Evolutionary conservation across 2,113 vertebrate species (phyloP).

Genomic region (Sphaerodactylus townsendi): DNA sequence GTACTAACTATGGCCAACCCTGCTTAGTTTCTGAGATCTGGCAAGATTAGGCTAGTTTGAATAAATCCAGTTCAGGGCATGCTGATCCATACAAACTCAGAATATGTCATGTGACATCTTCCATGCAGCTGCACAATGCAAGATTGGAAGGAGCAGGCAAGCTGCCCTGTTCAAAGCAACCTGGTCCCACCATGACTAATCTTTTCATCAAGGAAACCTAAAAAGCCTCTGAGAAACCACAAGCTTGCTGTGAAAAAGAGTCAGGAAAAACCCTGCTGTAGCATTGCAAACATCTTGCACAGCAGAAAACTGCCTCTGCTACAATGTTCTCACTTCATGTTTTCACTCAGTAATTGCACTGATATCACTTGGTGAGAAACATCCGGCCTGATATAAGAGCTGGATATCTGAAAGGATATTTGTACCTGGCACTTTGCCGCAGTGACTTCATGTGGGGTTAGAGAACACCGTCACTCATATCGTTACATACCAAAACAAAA

Average conservation of each 20-base stretch:
- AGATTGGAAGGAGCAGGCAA: not conserved
- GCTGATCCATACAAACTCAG: not conserved
- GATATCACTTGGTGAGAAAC: not conserved
- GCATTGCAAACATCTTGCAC: not conserved
- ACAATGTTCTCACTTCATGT: not conserved
- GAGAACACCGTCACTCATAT: not conserved
- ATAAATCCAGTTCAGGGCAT: no score
- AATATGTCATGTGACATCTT: not conserved
- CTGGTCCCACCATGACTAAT: not conserved
- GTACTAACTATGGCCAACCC: no score
- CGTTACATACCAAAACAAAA: not conserved
- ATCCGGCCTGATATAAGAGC: not conserved
- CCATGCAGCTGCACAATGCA: not conserved
- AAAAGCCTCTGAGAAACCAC: not conserved
- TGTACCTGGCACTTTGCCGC: not conserved
- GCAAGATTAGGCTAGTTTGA: no score
- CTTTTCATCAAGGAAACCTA: no score
- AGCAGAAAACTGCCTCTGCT: not conserved
- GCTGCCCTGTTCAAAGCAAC: not conserved
- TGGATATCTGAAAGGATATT: fast-evolving
- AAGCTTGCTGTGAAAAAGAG: not conserved
- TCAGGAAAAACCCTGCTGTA: no score
- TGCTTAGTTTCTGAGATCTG: no score
- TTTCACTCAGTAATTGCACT: not conserved
- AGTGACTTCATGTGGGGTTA: not conserved